phyloP scores from a whole-genome alignment of 2,888 invertebrate genomes.

The Asteroscopus sphinx region DNA sequence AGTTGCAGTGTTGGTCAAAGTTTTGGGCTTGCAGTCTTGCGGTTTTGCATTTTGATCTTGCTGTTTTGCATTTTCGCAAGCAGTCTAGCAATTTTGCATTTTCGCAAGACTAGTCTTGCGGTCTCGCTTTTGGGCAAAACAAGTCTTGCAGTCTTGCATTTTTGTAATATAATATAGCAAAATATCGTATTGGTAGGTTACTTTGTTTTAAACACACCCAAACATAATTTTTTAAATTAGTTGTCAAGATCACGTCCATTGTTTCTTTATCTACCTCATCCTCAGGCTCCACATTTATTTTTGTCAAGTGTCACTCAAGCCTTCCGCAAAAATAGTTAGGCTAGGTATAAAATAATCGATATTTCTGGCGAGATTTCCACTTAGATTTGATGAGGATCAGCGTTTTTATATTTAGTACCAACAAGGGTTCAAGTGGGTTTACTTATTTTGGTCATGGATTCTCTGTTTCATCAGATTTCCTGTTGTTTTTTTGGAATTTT shows the following conservation, averaged over 20 bases:
- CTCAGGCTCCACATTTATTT: slow-evolving; percentile 8
- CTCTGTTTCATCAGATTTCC: background rate
- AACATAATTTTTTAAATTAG: too few relatives aligned
- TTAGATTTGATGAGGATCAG: background rate
- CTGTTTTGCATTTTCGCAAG: too few relatives aligned
- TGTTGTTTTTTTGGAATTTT: background rate
- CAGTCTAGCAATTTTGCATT: too few relatives aligned
- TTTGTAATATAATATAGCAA: too few relatives aligned
- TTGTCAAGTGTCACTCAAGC: slow-evolving; percentile 8
- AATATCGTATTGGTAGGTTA: too few relatives aligned
- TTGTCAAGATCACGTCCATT: background rate
- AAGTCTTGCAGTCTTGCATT: too few relatives aligned
- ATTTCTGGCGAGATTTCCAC: background rate
- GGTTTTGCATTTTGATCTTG: too few relatives aligned
- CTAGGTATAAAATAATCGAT: background rate
- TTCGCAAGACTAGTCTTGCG: too few relatives aligned
- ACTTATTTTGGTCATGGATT: background rate
- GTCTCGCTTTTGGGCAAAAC: too few relatives aligned
- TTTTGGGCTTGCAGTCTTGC: too few relatives aligned
- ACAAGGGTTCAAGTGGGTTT: background rate
- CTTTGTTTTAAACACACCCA: too few relatives aligned
- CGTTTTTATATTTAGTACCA: slow-evolving; percentile 3
- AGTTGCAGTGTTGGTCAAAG: too few relatives aligned
- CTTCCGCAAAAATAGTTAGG: background rate
- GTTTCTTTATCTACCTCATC: background rate